Conservation (phyloP, 1,140 invertebrate species). For the Plodia interpunctella region DNA sequence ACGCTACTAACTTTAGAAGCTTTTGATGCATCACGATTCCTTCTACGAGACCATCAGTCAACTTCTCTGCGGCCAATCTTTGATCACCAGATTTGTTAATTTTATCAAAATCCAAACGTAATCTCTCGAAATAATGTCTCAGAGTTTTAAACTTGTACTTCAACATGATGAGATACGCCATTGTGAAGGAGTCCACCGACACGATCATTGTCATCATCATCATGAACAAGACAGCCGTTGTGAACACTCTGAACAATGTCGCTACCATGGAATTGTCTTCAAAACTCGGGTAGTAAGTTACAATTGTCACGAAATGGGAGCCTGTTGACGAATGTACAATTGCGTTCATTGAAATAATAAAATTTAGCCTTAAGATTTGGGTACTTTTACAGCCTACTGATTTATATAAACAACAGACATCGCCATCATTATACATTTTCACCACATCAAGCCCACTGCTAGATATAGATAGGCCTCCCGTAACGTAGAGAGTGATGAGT, state of each 20-base stretch:
- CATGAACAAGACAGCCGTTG: constrained; percentile 37
- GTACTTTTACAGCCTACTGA: too few species aligned
- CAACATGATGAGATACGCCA: constrained; percentile 53
- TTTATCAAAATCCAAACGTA: constrained; percentile 35
- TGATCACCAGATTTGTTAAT: constrained; percentile 26
- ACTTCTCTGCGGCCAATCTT: constrained; percentile 30
- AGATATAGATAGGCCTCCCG: too few species aligned
- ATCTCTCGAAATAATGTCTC: constrained; percentile 49
- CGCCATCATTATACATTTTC: too few species aligned
- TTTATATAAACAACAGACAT: too few species aligned
- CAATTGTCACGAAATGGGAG: constrained; percentile 54
- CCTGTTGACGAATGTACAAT: constrained; percentile 28
- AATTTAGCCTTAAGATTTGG: too few species aligned
- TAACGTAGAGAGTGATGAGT: too few species aligned
- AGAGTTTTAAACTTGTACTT: constrained; percentile 65
- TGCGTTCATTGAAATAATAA: too few species aligned
- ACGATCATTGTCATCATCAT: constrained; percentile 54
- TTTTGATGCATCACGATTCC: constrained; percentile 58
- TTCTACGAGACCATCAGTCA: constrained; percentile 46
- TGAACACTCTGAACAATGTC: constrained; percentile 35
- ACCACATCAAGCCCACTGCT: too few species aligned
- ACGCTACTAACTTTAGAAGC: constrained; percentile 39
- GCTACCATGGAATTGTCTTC: constrained; percentile 40
- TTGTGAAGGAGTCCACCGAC: constrained; percentile 44
- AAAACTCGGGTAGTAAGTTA: constrained; percentile 53